Percentiles rank a stretch among this genome's conserved stretches.
phyloP scores from a whole-genome alignment of 2,888 invertebrate genomes.

The Andrena dorsata region DNA sequence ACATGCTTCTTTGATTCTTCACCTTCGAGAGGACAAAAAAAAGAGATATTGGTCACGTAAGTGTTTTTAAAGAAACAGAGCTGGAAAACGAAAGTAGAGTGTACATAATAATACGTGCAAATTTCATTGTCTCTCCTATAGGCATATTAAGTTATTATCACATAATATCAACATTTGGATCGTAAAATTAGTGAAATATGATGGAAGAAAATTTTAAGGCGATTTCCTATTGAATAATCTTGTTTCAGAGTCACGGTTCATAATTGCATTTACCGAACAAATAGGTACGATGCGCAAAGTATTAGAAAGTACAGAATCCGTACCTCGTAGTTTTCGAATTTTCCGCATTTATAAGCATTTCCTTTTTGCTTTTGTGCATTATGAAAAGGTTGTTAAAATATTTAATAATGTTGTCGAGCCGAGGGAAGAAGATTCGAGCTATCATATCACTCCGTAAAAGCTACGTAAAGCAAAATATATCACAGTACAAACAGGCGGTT shows the following conservation, averaged over 20 bases:
- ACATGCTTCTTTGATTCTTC: background rate
- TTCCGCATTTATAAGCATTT: conserved; percentile 59
- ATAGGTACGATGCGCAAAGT: conserved; percentile 14
- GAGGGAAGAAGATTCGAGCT: conserved; percentile 13
- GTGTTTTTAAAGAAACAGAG: conserved; percentile 8
- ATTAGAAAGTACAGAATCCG: conserved; percentile 1
- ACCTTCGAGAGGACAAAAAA: conserved; percentile 10
- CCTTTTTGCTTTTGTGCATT: background rate
- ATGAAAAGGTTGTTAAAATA: background rate
- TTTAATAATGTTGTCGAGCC: conserved; percentile 15
- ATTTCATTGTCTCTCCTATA: conserved; percentile 19
- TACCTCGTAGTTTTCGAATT: conserved; percentile 7
- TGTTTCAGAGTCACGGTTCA: background rate
- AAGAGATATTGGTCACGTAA: background rate
- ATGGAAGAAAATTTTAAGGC: background rate
- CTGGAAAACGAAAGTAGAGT: conserved; percentile 6
- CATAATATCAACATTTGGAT: background rate
- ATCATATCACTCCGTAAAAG: conserved; percentile 13
- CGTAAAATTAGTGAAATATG: conserved; percentile 11
- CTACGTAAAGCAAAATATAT: conserved; percentile 25
- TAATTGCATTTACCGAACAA: conserved; percentile 16
- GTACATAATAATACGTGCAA: conserved; percentile 42
- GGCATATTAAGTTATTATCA: conserved; percentile 33
- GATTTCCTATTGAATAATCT: background rate
- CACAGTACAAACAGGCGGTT: conserved; percentile 25